Percentiles rank a stretch among this genome's conserved stretches.
phyloP scores from a whole-genome alignment of 2,888 invertebrate species.

The Parnassius apollo region DNA sequence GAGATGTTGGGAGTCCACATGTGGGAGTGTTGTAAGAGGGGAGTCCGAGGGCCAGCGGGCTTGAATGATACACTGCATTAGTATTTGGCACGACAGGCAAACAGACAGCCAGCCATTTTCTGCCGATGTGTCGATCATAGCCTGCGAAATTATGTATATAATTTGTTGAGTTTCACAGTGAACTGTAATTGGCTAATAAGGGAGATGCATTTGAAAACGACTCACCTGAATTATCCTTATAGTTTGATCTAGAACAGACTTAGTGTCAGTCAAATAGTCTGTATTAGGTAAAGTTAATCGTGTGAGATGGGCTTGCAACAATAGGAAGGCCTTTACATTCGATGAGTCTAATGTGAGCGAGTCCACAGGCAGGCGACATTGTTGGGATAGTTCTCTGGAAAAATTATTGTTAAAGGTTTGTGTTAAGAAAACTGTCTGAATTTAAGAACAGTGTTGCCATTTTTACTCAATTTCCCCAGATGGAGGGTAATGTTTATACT shows the following conservation, averaged over 20 bases:
- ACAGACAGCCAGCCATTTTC: slow-evolving; percentile 94
- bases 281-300: slow-evolving; percentile 90
- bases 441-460: too few species aligned
- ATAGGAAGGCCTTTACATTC: slow-evolving; percentile 94
- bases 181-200: neutral
- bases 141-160: slow-evolving; percentile 77
- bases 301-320: slow-evolving; percentile 97
- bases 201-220: neutral
- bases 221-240: slow-evolving; percentile 94
- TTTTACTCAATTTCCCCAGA: too few species aligned
- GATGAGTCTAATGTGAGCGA: slow-evolving; percentile 91
- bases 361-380: slow-evolving; percentile 87
- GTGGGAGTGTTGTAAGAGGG: slow-evolving; percentile 88
- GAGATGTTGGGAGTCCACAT: slow-evolving; percentile 84
- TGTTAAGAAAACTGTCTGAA: slow-evolving; percentile 32
- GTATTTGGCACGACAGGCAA: slow-evolving; percentile 86
- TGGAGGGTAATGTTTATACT: too few species aligned
- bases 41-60: slow-evolving; percentile 92
- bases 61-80: slow-evolving; percentile 95
- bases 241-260: slow-evolving; percentile 97
- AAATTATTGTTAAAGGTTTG: neutral
- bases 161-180: too few species aligned
- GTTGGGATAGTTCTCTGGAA: slow-evolving; percentile 89
- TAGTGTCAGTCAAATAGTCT: slow-evolving; percentile 97
- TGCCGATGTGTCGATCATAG: slow-evolving; percentile 96